A percentile compares a stretch with the other conserved stretches of the same genome.
Evolutionary conservation across 2,113 vertebrate species (phyloP).

Genomic region (Ameiurus melas): DNA sequence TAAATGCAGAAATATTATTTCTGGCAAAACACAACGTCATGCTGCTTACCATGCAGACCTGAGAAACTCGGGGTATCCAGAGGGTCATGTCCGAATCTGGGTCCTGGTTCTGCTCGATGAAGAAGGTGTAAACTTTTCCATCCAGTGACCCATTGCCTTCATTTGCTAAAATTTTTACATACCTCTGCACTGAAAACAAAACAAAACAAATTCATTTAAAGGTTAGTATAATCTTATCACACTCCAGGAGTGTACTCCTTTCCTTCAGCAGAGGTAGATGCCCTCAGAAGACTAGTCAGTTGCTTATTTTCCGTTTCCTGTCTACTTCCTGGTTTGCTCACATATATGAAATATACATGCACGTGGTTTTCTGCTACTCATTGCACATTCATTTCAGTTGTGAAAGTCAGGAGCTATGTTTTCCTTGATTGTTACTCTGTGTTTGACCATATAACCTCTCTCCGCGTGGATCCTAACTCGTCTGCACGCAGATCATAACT

Average conservation of each 20-base stretch:
- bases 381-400: too few relatives aligned
- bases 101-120: conserved; percentile 59
- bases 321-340: background rate
- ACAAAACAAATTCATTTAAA: background rate
- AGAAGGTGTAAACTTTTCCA: conserved; percentile 66
- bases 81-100: background rate
- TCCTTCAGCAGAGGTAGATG: background rate
- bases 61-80: conserved; percentile 68
- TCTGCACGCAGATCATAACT: too few relatives aligned
- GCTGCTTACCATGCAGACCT: conserved; percentile 66
- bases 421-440: too few relatives aligned
- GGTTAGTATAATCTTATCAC: background rate
- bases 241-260: background rate
- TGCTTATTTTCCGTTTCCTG: background rate
- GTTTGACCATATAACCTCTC: too few relatives aligned
- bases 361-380: too few relatives aligned
- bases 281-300: background rate
- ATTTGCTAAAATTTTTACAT: conserved; percentile 62
- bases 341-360: too few relatives aligned
- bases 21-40: background rate
- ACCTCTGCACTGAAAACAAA: conserved; percentile 60
- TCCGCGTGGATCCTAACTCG: too few relatives aligned
- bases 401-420: too few relatives aligned
- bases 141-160: conserved; percentile 28
- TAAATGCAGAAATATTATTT: background rate